Base-by-base conservation (phyloP, 2,888 invertebrate species). In the Ceriagrion tenellum region DNA sequence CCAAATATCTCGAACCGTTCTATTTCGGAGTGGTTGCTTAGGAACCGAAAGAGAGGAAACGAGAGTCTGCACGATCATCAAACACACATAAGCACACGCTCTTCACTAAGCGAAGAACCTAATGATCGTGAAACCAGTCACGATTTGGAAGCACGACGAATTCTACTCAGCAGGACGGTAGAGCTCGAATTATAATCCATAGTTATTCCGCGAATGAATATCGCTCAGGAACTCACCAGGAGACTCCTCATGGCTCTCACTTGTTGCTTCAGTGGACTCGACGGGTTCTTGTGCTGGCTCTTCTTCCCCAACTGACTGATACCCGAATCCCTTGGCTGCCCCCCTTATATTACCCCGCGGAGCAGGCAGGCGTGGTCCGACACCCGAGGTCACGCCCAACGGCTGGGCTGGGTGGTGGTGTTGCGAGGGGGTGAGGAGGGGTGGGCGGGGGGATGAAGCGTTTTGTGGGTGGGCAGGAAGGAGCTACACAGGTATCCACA, bases 201-300 rank as follows among this genome's bases (percentile, higher is more conserved):
- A 13, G 35, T 26, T 30, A 35, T 35, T 18, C 18, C 35, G 81
- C 13, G 35, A 35, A 18, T 69, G 26, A 35, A 93, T 95, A 95
- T 95, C 95, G n/a, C 95, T 96, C 63, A 69, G 95, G 95, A 59
- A 95, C 95, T 95, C 96, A 93, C 93, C 93, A 93, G 93, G 40
- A 93, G 93, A 93, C 93, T 93, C 93, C 93, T 93, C 93, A 93
- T 93, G 93, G 93, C 93, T 93, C 89, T 96, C 96, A 2, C 95
- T 95, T 88, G 96, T 95, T 55, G 95, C 96, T n/a, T 95, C 81
- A 81, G 81, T 81, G 35, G 69, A 59, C 59, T 81, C 13, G 81
- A 81, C 26, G 35, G 16, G 81, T 26, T 81, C 59, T 59, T 59
- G 16, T 20, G 59, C 12, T n/a, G 13, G 81, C 35, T 35, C 35